Conservation (phyloP, 1,140 invertebrate genomes). For the Sipha flava region DNA sequence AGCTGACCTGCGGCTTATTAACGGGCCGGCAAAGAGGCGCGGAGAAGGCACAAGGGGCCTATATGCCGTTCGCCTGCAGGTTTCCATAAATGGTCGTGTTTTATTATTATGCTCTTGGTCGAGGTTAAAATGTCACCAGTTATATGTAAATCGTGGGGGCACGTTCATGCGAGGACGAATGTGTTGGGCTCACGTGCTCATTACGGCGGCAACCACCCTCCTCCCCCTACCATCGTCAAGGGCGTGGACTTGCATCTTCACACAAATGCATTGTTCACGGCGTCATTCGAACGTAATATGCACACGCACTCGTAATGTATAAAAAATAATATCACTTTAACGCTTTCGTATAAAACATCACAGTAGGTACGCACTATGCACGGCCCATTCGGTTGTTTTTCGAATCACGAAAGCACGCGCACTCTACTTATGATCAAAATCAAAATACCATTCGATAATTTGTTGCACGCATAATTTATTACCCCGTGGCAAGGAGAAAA, state of each 20-base stretch:
- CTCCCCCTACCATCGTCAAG: background rate
- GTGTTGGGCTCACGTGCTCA: conserved; percentile 14
- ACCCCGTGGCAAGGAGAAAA: no score
- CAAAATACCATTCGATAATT: no score
- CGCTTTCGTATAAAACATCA: no score
- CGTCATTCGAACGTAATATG: no score
- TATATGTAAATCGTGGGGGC: conserved; percentile 13
- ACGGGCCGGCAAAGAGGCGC: background rate
- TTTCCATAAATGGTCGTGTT: conserved; percentile 28
- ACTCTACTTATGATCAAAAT: no score
- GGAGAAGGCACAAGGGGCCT: background rate
- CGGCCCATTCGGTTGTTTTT: no score
- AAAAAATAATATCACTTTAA: no score
- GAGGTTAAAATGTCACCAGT: conserved; percentile 26
- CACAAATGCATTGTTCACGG: background rate
- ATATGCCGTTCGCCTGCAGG: background rate
- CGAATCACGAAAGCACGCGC: no score
- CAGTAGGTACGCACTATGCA: no score
- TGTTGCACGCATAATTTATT: no score
- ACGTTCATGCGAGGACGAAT: conserved; percentile 10
- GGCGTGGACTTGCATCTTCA: conserved; percentile 10
- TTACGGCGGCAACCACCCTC: background rate
- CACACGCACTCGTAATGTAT: no score
- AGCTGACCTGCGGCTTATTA: conserved; percentile 18
- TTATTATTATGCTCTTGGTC: conserved; percentile 11